Base-by-base conservation (phyloP, 2,888 invertebrate genomes). In the Drosophila testacea region DNA sequence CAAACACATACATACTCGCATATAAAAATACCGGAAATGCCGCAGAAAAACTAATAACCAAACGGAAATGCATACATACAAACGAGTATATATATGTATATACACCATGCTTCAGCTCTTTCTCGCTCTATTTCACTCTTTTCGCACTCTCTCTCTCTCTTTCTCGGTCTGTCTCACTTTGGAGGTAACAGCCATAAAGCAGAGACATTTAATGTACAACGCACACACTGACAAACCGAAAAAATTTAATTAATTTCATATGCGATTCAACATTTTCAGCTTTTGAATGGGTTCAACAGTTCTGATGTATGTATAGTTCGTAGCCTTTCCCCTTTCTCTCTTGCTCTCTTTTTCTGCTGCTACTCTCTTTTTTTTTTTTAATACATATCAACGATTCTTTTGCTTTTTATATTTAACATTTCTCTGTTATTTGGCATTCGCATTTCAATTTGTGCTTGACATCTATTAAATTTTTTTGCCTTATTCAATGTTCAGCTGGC, bases 241-340 rank as follows among this genome's bases (percentile, higher is more conserved):
- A 79, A 82, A 84, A 85, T 88, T 79, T 89, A 89, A 83, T 83
- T 83, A 83, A 89, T 83, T 89, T 89, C 83, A 89, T 83, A 83
- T 85, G 79, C 70, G 71, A 79, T 60, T 41, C 69, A 48, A 69
- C 52, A 60, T 73, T 73, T 79, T 61, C 55, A 70, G 57, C 72
- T 27, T 51, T 41, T 7, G 42, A 30, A 41, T 67, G 54, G 36
- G 39, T 34, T 46, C 47, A 52, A 52, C 72, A 9, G 36, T 52
- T 46, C 42, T 16, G 50, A 60, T 68, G 55, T 38, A 60, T 68
- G 55, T 38, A 60, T 62, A 54, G 50, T 36, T 48, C 34, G 38
- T 22, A 30, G 34, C 2, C 22, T 11, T 7, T 11, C 3, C 1
- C 11, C 4, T 11, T 1, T 3, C 65, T 4, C 9, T 22, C 38